Evolutionary conservation across 2,888 invertebrate species (phyloP), one percentile per base, ranked within the genome.

Genomic region (Cepaea hortensis): DNA sequence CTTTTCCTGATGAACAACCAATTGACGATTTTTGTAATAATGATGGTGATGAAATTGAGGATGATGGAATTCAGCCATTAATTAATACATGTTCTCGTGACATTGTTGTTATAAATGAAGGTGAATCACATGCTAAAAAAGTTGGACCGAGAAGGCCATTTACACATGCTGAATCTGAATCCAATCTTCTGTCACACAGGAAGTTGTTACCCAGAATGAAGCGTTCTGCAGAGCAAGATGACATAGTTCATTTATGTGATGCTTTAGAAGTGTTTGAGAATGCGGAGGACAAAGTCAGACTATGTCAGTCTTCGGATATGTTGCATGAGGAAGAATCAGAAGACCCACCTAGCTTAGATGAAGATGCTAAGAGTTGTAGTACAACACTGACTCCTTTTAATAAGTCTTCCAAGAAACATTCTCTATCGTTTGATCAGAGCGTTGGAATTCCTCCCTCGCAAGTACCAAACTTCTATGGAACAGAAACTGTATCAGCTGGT

Each of bases 201-300:
- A 90, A 85, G 81, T 81, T 88, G 6, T 3, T 87, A 35, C 83
- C 88, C n/a, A 23, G 81, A 46, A 92, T 92, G 91, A 90, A 90
- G 85, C 89, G 92, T 15, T 92, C 92, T 23, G 91, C 89, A 13
- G 92, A 92, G 83, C 90, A 91, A 84, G 91, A 90, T 11, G 92
- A 93, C 85, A 91, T 92, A 77, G 90, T 91, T 50, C 91, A 91
- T 79, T 86, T 91, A 84, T 89, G 90, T 81, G 92, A 92, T 81
- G 87, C 90, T 65, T 87, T 89, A 48, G 89, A 89, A 85, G 90
- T 92, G 13, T 92, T 91, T 89, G 90, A 91, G 15, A 85, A 76
- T 68, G 87, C 83, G 20, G 89, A 90, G 76, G 86, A 89, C 68
- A 88, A 81, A 77, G 68, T 65, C 15, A 62, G 84, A 48, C 65